These are phyloP conservation scores for Melinaea menophilus DNA, from an alignment of 2,888 invertebrate species.

Conservation along the genomic window DNA sequence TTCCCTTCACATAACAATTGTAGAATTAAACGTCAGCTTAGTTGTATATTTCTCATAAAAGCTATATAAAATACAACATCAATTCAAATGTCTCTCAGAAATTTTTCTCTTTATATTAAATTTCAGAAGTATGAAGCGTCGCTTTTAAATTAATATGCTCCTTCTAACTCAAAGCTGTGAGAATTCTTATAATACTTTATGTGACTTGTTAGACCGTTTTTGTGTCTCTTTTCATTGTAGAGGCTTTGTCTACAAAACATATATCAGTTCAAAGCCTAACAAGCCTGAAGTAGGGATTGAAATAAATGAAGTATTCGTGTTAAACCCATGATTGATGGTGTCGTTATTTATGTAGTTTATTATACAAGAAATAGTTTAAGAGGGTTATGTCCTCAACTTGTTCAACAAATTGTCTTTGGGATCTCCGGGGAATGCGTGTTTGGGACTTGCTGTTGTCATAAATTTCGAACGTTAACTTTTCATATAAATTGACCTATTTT, in stretches of 20 bases:
- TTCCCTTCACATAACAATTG: conserved; percentile 3
- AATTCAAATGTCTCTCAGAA: conserved; percentile 14
- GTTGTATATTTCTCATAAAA: conserved; percentile 5
- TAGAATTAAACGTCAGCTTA: conserved; percentile 1
- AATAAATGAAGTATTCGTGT: conserved; percentile 44
- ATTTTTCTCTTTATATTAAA: conserved; percentile 18
- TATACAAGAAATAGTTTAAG: conserved; percentile 16
- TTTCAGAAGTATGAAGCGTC: conserved; percentile 18
- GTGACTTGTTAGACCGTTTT: conserved; percentile 18
- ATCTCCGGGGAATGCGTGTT: conserved; percentile 11
- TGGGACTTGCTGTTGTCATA: conserved; percentile 5
- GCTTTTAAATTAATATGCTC: conserved; percentile 25
- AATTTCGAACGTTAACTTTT: conserved; percentile 3
- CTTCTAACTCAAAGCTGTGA: conserved; percentile 18
- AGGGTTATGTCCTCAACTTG: conserved; percentile 7
- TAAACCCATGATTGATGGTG: conserved; percentile 40
- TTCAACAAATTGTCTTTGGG: conserved; percentile 13
- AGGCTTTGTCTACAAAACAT: conserved; percentile 63
- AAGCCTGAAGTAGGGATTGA: conserved; percentile 31
- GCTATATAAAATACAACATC: conserved; percentile 9
- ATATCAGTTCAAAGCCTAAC: conserved; percentile 41
- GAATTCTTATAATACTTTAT: conserved; percentile 16
- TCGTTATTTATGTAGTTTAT: conserved; percentile 28
- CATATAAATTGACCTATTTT: conserved; percentile 3
- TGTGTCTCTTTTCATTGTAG: conserved; percentile 44